Conservation (phyloP, 2,888 invertebrate genomes). For the Melinaea menophilus region DNA sequence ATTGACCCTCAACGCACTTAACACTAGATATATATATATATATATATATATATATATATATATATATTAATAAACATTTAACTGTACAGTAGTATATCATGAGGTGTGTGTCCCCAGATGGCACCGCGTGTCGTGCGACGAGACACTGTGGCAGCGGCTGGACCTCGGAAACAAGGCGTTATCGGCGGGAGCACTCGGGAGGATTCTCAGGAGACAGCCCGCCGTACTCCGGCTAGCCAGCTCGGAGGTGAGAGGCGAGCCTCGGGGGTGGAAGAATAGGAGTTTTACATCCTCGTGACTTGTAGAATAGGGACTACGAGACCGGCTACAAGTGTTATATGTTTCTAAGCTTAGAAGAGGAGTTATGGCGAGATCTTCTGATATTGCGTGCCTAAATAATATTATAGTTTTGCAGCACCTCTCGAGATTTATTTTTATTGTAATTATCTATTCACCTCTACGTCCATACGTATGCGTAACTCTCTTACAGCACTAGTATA, state of each 20-base stretch:
- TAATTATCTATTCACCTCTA: neutral
- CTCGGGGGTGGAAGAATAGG: neutral
- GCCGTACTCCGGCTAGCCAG: conserved; percentile 87
- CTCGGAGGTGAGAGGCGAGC: conserved; percentile 79
- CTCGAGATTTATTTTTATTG: too few relatives aligned
- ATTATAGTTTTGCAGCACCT: too few relatives aligned
- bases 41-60: neutral
- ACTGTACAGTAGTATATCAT: neutral
- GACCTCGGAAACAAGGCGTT: conserved; percentile 87
- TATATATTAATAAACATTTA: neutral
- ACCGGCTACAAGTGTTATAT: too few relatives aligned
- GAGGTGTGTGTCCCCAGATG: conserved; percentile 76
- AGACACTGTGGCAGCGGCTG: conserved; percentile 90
- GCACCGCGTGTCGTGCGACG: conserved; percentile 87
- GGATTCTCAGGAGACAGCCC: conserved; percentile 87
- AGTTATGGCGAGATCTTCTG: too few relatives aligned
- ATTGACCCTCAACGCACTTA: neutral
- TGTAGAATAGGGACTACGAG: too few relatives aligned
- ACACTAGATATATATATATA: too few relatives aligned
- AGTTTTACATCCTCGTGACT: neutral
- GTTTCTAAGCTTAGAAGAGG: too few relatives aligned
- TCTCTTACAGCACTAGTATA: too few relatives aligned
- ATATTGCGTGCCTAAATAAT: too few relatives aligned
- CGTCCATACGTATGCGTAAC: too few relatives aligned
- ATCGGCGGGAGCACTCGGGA: conserved; percentile 82